Evolutionary conservation across 1,140 invertebrate genomes (phyloP), one percentile per base, ranked within the genome.

Genomic region (Apis laboriosa): DNA sequence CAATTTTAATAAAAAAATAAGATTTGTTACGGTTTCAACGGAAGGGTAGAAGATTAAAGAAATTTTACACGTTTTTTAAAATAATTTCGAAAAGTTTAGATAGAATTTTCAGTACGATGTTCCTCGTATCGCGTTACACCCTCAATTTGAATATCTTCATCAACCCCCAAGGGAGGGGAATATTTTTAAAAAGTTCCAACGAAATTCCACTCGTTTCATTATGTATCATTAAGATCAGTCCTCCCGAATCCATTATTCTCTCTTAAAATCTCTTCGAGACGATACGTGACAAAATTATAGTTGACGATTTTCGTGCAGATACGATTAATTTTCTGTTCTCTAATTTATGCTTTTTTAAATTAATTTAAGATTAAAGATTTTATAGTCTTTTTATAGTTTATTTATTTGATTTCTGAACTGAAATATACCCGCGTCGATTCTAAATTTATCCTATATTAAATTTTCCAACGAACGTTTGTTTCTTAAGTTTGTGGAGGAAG

Each of bases 171-270:
- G 67, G 1, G 12, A 51, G 13, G 24, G n/a, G 21, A 1, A 51
- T 3, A 63, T 49, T 61, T 77, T 56, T 61, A 70, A 66, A 84
- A 84, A 84, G 82, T 76, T 75, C 21, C 76, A 63, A 63, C 63
- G 72, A 81, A 73, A 74, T 82, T 24, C n/a, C n/a, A 56, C 73
- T 81, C 78, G 72, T 86, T 81, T 81, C 87, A 87, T 90, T 89
- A 87, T 63, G 24, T 72, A 78, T 67, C 86, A 90, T 90, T 90
- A 88, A 87, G 60, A 61, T 80, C 74, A 82, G 64, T 64, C 55
- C 77, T 80, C 60, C 67, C 63, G 78, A 89, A 88, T 83, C 71
- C 78, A 89, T 90, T 88, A 86, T 88, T 87, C 80, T 80, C 87
- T 84, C 66, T 84, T 83, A 80, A 78, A 43, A 66, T 64, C 72